Evolutionary conservation across 2,113 vertebrate genomes (phyloP).

Genomic region (Scortum barcoo): DNA sequence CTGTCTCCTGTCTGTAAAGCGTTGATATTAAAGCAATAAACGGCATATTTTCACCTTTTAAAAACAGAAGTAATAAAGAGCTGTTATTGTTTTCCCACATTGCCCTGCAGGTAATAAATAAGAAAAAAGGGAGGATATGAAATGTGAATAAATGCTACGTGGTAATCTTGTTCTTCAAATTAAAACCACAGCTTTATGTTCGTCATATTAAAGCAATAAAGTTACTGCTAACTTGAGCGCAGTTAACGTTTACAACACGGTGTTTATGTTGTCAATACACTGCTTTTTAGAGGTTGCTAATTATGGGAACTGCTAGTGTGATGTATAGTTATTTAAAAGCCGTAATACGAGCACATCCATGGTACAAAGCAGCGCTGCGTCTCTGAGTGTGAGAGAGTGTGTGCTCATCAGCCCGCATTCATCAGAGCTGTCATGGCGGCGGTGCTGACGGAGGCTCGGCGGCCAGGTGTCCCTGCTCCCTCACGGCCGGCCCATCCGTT

Average conservation of each 20-base stretch:
- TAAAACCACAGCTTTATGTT: not conserved
- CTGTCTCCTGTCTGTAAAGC: not conserved
- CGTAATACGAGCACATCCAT: not conserved
- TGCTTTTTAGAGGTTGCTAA: slow-evolving; percentile 25
- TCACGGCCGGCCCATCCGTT: slow-evolving; percentile 59
- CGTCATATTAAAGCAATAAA: not conserved
- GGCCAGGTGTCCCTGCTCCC: slow-evolving; percentile 72
- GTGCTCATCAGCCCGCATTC: slow-evolving; percentile 61
- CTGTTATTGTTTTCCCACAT: not conserved
- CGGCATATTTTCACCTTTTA: not conserved
- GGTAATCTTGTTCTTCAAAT: slow-evolving; percentile 2
- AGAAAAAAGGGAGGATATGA: not conserved
- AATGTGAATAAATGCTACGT: not conserved
- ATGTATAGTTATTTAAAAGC: slow-evolving; percentile 5
- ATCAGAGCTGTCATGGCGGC: slow-evolving; percentile 60
- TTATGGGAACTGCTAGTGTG: not conserved
- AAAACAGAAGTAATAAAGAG: slow-evolving; percentile 17
- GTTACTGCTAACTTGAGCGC: not conserved
- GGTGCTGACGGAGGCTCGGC: slow-evolving; percentile 66
- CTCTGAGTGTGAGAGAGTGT: slow-evolving; percentile 24
- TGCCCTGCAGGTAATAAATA: not conserved
- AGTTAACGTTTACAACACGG: not conserved
- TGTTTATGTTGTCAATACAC: not conserved
- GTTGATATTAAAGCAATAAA: not conserved
- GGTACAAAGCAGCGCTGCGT: not conserved